Conservation (phyloP, 2,797 vertebrate genomes). For the Eupleurogrammus muticus region DNA sequence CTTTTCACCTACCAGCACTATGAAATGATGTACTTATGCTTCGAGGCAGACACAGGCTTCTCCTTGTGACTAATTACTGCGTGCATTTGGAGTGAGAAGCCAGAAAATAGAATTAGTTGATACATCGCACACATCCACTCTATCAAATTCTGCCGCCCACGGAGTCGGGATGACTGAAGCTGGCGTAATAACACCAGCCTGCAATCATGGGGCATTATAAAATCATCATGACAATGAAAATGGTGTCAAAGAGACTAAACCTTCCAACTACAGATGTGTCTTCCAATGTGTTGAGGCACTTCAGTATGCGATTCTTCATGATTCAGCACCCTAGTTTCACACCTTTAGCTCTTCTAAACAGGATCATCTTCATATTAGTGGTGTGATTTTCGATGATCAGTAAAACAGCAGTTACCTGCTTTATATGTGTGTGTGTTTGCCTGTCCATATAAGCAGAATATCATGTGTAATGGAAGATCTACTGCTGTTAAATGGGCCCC, state of each 20-base stretch:
- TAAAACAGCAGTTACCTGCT: background rate
- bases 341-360: background rate
- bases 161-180: conserved; percentile 14
- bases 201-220: conserved; percentile 34
- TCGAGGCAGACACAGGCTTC: conserved; percentile 16
- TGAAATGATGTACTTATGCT: conserved; percentile 48
- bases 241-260: conserved; percentile 31
- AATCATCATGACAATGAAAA: conserved; percentile 42
- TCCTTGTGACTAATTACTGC: conserved; percentile 58
- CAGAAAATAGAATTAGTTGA: conserved; percentile 52
- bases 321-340: conserved; percentile 3
- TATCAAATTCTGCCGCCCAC: conserved; percentile 5
- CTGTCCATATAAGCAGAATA: background rate
- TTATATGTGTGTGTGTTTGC: background rate
- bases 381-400: background rate
- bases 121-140: conserved; percentile 17
- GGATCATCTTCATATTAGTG: background rate
- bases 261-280: conserved; percentile 13
- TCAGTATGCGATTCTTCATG: background rate
- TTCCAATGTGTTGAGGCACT: background rate
- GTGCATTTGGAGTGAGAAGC: conserved; percentile 28
- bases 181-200: conserved; percentile 19
- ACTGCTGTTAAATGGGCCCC: background rate
- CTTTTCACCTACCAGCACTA: conserved; percentile 42
- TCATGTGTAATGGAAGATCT: conserved; percentile 5